phyloP scores from a whole-genome alignment of 2,113 vertebrate species.

The Myiagra hebetior region DNA sequence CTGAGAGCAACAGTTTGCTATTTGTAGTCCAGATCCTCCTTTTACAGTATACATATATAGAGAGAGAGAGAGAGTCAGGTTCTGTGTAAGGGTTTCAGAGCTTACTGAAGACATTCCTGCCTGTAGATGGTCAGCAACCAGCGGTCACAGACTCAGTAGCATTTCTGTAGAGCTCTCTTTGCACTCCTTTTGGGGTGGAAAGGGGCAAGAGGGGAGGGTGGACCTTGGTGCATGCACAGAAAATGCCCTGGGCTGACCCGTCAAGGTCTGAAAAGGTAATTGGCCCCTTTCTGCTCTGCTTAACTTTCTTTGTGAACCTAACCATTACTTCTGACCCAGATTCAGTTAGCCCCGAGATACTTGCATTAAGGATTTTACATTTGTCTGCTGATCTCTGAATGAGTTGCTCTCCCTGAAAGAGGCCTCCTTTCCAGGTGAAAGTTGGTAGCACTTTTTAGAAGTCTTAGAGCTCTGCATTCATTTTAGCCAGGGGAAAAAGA shows the following conservation, averaged over 20 bases:
- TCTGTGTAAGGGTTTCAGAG: background rate
- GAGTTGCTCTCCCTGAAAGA: background rate
- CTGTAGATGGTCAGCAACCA: background rate
- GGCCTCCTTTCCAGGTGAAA: conserved; percentile 25
- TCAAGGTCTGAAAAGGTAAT: conserved; percentile 9
- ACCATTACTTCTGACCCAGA: background rate
- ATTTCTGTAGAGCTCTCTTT: background rate
- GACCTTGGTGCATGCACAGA: background rate
- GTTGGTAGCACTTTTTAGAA: conserved; percentile 24
- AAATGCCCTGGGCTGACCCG: background rate
- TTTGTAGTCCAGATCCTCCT: background rate
- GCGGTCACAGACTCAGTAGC: background rate
- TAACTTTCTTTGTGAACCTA: conserved; percentile 8
- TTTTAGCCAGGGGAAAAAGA: conserved; percentile 9
- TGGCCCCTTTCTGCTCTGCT: conserved; percentile 45
- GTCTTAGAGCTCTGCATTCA: background rate
- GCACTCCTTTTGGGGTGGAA: background rate
- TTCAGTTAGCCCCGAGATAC: background rate
- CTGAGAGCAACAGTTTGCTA: background rate
- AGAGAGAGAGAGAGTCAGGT: background rate
- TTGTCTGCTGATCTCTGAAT: background rate
- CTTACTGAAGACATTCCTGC: background rate
- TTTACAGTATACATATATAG: background rate
- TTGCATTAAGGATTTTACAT: background rate
- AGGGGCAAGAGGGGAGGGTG: background rate